Evolutionary conservation across 2,797 vertebrate species (phyloP), one percentile per base, ranked within the genome.

Genomic region (Melopsittacus undulatus): DNA sequence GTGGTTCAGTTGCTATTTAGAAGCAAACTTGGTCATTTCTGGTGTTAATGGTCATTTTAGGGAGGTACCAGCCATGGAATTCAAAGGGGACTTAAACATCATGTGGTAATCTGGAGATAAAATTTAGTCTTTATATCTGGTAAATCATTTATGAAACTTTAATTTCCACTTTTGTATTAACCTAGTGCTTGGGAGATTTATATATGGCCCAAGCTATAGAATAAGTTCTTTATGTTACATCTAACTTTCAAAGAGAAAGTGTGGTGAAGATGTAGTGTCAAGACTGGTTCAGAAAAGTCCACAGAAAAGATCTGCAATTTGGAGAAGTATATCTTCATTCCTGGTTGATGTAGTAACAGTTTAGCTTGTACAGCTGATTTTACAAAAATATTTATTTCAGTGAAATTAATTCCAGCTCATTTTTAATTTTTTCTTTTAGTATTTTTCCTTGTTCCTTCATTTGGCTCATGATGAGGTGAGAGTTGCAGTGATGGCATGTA

Each of bases 341-440:
- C 93, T 93, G 76, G 42, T 16, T 59, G 82, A 66, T 92, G 88
- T 14, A 67, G 78, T 93, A 94, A 96, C 72, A 73, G 57, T 51
- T 91, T 27, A 59, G 51, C 81, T 94, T 40, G 70, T 75, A 59
- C 76, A 74, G 89, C 80, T 40, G 79, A 94, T 86, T 87, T 83
- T 69, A 92, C 46, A 83, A 72, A 94, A 94, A 91, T 87, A 90
- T 92, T 95, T 92, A 86, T 89, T 92, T 90, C 91, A 74, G 48
- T 42, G 57, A 97, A 97, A 96, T 91, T 88, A 93, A 92, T 96
- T 91, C 94, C 82, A 86, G 83, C 68, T 93, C 87, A 51, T 30
- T 83, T 90, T 73, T 49, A 19, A 57, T 89, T 88, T 89, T 74
- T 88, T 57, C 81, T 66, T 77, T 56, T 36, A 51, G 57, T 62